A percentile compares a stretch with the other conserved stretches of the same genome.
Conservation (phyloP, 2,113 vertebrate species). For the Clarias gariepinus region DNA sequence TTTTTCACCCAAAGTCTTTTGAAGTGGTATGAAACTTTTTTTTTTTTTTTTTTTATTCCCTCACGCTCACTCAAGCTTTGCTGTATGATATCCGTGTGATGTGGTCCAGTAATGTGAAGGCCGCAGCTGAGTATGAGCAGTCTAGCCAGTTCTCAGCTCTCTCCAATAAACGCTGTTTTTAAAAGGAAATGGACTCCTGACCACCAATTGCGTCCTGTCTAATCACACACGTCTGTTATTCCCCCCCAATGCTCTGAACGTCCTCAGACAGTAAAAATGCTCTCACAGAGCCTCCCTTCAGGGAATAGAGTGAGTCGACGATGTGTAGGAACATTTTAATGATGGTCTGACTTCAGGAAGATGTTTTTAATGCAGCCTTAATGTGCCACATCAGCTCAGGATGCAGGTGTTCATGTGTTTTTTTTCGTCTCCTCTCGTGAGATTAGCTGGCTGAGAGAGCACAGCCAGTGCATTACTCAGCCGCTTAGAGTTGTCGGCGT, state of each 20-base stretch:
- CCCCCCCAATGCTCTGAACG: neutral
- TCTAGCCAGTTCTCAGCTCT: constrained; percentile 15
- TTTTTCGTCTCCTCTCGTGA: constrained; percentile 4
- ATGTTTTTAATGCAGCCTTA: constrained; percentile 32
- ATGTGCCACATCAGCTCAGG: constrained; percentile 34
- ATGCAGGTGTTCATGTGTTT: constrained; percentile 50
- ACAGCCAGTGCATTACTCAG: constrained; percentile 47
- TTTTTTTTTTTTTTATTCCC: too few relatives aligned
- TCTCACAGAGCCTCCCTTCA: neutral
- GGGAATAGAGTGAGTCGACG: neutral
- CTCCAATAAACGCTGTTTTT: constrained; percentile 23
- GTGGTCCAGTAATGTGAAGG: constrained; percentile 18
- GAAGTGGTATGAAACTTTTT: neutral
- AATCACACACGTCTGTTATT: constrained; percentile 24
- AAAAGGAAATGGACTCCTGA: constrained; percentile 12
- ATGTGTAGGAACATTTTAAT: constrained; percentile 20
- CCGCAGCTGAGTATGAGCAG: constrained; percentile 11
- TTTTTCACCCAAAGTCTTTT: neutral
- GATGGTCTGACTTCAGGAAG: constrained; percentile 28
- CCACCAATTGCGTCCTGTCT: constrained; percentile 12
- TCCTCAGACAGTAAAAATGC: neutral
- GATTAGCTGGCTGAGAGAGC: constrained; percentile 8
- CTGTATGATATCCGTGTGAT: constrained; percentile 1
- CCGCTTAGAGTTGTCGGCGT: constrained; percentile 36
- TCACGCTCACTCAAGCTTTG: neutral